Percentiles rank a stretch among this genome's conserved stretches.
Evolutionary conservation across 2,797 vertebrate species (phyloP).

Genomic region (Esox lucius): DNA sequence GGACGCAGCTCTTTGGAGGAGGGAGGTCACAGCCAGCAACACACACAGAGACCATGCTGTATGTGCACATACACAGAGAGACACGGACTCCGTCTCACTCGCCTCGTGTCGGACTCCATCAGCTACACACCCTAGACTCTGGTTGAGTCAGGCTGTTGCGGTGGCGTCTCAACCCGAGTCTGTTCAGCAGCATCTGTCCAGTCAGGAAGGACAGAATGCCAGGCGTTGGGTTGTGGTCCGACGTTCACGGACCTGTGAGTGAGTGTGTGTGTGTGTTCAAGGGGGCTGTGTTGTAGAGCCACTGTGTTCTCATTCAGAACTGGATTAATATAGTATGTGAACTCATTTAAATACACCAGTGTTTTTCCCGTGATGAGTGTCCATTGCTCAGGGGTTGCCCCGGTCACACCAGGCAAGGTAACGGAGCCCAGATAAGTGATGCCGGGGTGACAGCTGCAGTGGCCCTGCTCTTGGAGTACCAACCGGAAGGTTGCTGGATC

Average conservation of each 20-base stretch:
- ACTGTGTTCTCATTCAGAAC: neutral
- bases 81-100: neutral
- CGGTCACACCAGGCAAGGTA: too few relatives aligned
- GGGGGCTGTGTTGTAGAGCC: neutral
- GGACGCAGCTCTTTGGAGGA: slow-evolving; percentile 20
- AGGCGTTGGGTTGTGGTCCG: neutral
- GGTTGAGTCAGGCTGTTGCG: too few relatives aligned
- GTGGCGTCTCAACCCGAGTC: neutral
- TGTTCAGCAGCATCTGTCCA: neutral
- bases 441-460: too few relatives aligned
- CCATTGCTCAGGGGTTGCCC: too few relatives aligned
- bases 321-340: too few relatives aligned
- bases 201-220: too few relatives aligned
- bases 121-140: slow-evolving; percentile 18
- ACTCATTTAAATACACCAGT: neutral
- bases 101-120: slow-evolving; percentile 41
- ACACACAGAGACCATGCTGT: slow-evolving; percentile 10
- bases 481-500: too few relatives aligned
- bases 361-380: too few relatives aligned
- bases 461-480: too few relatives aligned
- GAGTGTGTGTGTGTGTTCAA: neutral
- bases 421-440: too few relatives aligned
- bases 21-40: slow-evolving; percentile 27
- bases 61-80: slow-evolving; percentile 1
- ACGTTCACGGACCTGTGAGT: neutral